Evolutionary conservation across 2,797 vertebrate species (phyloP), one percentile per base, ranked within the genome.

Genomic region (Aphelocoma californica): DNA sequence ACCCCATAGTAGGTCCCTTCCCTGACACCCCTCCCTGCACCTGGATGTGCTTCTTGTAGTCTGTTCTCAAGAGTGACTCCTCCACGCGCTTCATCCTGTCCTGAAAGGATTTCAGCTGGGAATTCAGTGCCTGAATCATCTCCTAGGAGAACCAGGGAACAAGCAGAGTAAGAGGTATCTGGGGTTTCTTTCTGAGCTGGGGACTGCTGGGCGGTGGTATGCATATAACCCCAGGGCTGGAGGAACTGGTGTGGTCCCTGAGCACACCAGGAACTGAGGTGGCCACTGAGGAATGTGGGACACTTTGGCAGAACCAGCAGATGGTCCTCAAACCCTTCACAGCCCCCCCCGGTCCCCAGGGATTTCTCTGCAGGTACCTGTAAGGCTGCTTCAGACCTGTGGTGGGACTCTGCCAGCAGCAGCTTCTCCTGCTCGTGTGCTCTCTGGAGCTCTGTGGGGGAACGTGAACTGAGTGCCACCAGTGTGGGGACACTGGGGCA

Each of bases 31-130:
- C 16, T 56, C 53, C 72, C 86, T 86, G 47, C 83, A 99, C 99
- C 98, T 99, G 97, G 18, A 99, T 98, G 47, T 99, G 98, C 47
- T 98, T 98, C 95, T 97, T 98, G 84, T 99, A 98, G 96, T 99
- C 98, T 78, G 97, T 98, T 83, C 98, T 99, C 77, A 99, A 96
- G 5, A 98, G 98, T 0, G 98, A 99, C 45, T 98, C 97, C 15
- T 99, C 97, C 4, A 98, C 98, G 79, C 98, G 91, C 69, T 95
- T 98, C 97, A 98, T 99, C 96, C 98, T 98, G 69, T 98, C 96
- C n/a, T 98, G 97, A 88, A 98, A 99, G 87, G 97, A 91, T 80
- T 98, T 97, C 86, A 99, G 96, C 74, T 99, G 98, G 6, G 97
- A 96, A 5, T 81, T 97, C 95, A 99, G 96, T 4, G 54, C 81